A percentile compares a stretch with the other conserved stretches of the same genome.
Conservation (phyloP, 2,888 invertebrate genomes). For the Isoperla grammatica region DNA sequence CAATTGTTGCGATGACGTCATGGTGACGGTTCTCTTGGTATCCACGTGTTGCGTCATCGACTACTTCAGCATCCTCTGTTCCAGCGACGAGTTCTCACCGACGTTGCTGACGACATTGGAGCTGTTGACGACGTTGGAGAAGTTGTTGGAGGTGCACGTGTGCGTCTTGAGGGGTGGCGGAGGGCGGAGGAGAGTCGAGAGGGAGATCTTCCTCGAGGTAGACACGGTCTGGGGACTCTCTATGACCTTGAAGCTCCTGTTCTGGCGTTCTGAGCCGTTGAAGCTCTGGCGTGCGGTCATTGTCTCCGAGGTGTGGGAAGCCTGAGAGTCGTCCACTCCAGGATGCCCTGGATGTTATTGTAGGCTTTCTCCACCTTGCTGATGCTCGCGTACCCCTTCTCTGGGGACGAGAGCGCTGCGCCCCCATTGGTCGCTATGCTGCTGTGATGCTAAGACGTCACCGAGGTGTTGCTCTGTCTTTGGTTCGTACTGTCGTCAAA, state of each 20-base stretch:
- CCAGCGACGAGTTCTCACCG: slow-evolving; percentile 52
- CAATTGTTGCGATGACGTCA: slow-evolving; percentile 40
- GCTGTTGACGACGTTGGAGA: slow-evolving; percentile 40
- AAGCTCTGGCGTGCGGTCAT: slow-evolving; percentile 1
- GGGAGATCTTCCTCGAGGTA: slow-evolving; percentile 47
- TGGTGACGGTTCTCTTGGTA: slow-evolving; percentile 62
- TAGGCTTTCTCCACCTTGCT: slow-evolving; percentile 38
- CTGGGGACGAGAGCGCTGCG: slow-evolving; percentile 33
- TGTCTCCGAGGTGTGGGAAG: not conserved
- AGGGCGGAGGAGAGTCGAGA: slow-evolving; percentile 47
- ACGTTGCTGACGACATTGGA: slow-evolving; percentile 43
- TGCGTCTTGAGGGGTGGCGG: slow-evolving; percentile 47
- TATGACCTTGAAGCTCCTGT: slow-evolving; percentile 2
- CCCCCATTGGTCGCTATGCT: not conserved
- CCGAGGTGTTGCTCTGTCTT: not conserved
- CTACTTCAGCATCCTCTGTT: slow-evolving; percentile 57
- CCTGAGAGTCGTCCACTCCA: slow-evolving; percentile 26
- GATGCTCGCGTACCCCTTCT: slow-evolving; percentile 41
- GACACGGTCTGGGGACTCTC: not conserved
- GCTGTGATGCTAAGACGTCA: slow-evolving; percentile 15
- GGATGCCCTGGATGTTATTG: slow-evolving; percentile 21
- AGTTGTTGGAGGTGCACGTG: slow-evolving; percentile 51
- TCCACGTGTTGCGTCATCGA: slow-evolving; percentile 63
- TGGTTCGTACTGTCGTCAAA: slow-evolving; percentile 22
- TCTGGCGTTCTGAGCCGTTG: not conserved